Evolutionary conservation across 2,888 invertebrate genomes (phyloP).

Genomic region (Oxystoma pomonae): DNA sequence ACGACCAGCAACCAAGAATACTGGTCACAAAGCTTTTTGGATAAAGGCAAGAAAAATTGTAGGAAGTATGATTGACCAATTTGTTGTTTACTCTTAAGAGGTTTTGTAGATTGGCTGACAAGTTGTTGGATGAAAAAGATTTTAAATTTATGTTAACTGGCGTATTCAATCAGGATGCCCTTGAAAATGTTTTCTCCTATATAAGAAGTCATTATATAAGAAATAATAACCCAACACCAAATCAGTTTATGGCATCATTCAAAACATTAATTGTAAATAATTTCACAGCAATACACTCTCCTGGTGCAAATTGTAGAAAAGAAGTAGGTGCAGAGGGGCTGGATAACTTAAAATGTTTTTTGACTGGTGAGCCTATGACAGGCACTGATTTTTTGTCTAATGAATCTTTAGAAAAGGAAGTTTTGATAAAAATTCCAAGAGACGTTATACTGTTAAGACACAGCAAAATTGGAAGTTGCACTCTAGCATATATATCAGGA

Average conservation of each 20-base stretch:
- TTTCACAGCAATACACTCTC: slow-evolving; percentile 18
- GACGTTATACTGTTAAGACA: background rate
- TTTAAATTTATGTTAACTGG: slow-evolving; percentile 16
- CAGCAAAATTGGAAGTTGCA: background rate
- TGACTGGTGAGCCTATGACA: slow-evolving; percentile 3
- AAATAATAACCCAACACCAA: slow-evolving; percentile 14
- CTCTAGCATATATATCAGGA: slow-evolving; percentile 3
- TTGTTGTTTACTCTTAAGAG: slow-evolving; percentile 4
- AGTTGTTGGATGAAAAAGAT: slow-evolving; percentile 4
- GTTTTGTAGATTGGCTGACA: slow-evolving; percentile 10
- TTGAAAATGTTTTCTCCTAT: slow-evolving; percentile 17
- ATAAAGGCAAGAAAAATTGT: slow-evolving; percentile 10
- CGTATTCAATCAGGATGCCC: slow-evolving; percentile 18
- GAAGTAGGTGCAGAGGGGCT: slow-evolving; percentile 10
- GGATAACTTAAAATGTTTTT: slow-evolving; percentile 19
- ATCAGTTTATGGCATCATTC: slow-evolving; percentile 17
- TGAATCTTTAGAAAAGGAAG: too few relatives aligned
- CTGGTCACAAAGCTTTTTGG: slow-evolving; percentile 22
- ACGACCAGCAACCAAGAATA: slow-evolving; percentile 12
- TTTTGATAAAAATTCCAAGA: background rate
- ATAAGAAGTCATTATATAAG: slow-evolving; percentile 15
- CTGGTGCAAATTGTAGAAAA: slow-evolving; percentile 16
- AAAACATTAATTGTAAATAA: slow-evolving; percentile 18
- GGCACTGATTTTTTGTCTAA: too few relatives aligned
- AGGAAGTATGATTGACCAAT: slow-evolving; percentile 17